Base-by-base conservation (phyloP, 2,797 vertebrate species). In the Hylomyscus alleni region DNA sequence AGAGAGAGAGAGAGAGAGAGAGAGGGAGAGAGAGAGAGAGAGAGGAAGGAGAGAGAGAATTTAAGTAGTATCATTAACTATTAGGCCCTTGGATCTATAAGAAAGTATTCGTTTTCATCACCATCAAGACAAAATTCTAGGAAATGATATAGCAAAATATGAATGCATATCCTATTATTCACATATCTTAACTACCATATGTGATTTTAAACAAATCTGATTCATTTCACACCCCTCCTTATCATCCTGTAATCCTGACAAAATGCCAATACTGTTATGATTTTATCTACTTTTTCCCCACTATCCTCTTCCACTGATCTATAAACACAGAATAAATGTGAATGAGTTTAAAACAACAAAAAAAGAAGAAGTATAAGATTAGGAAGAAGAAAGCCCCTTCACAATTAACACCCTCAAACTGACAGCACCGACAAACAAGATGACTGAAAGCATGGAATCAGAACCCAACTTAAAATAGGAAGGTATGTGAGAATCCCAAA, bases 251-350 rank as follows among this genome's bases (percentile, higher is more conserved):
- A 94, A 69, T 58, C 75, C 26, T 87, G 76, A 26, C 26, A 91
- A 90, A 96, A 89, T 17, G n/a, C 73, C 72, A 40, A 40, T 40
- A 86, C 65, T 34, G 19, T 47, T 20, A 67, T 75, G 24, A 26
- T 50, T 75, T 76, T 14, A 15, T 78, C 20, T 29, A 87, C 69
- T 34, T 93, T 60, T 88, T 60, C 67, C 77, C 77, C 17, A 47
- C n/a, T 56, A 50, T 24, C 54, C 26, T 81, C 52, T 52, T 56
- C 50, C 84, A 87, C 14, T 17, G 50, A 85, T 84, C 22, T n/a
- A 13, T 19, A 50, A 24, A 95, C 37, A 52, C 19, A 95, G n/a
- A 85, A 22, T 75, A 93, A 87, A 93, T 62, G 31, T 91, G 58
- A 94, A 15, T 10, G 2, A 77, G 73, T 44, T 89, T 78, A 86